Conservation (phyloP, 2,113 vertebrate genomes). For the Nanorana parkeri region DNA sequence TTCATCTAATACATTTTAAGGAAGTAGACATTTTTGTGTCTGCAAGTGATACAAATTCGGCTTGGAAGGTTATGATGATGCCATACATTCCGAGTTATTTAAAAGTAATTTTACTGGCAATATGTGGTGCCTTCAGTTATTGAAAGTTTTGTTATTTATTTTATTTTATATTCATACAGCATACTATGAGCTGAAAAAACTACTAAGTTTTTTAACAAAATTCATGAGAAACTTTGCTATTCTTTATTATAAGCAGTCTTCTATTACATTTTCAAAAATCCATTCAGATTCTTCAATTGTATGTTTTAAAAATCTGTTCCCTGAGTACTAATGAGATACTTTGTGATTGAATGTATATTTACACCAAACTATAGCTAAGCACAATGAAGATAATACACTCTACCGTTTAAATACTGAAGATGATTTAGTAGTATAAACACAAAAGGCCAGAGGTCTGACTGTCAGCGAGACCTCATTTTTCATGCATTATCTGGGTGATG, state of each 20-base stretch:
- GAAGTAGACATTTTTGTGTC: too few species aligned
- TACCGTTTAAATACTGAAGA: slow-evolving; percentile 11
- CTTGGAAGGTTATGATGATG: too few species aligned
- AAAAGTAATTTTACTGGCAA: too few species aligned
- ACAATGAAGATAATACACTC: slow-evolving; percentile 15
- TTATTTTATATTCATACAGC: neutral
- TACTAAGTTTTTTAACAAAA: neutral
- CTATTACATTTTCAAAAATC: too few species aligned
- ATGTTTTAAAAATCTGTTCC: neutral
- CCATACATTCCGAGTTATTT: too few species aligned
- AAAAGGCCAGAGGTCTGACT: neutral
- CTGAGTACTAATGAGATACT: slow-evolving; percentile 4
- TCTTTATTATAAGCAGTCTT: too few species aligned
- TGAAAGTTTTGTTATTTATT: slow-evolving; percentile 1
- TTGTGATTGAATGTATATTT: slow-evolving; percentile 28
- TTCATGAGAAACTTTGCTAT: too few species aligned
- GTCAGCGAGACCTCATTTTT: neutral
- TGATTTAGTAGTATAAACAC: slow-evolving; percentile 22
- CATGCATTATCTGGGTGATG: slow-evolving; percentile 5
- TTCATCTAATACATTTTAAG: too few species aligned
- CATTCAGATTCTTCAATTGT: too few species aligned
- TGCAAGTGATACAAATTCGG: too few species aligned
- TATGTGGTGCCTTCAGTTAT: neutral
- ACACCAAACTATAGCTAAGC: slow-evolving; percentile 4
- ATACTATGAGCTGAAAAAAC: neutral